Base-by-base conservation (phyloP, 2,888 invertebrate species). In the Harpalus rubripes region DNA sequence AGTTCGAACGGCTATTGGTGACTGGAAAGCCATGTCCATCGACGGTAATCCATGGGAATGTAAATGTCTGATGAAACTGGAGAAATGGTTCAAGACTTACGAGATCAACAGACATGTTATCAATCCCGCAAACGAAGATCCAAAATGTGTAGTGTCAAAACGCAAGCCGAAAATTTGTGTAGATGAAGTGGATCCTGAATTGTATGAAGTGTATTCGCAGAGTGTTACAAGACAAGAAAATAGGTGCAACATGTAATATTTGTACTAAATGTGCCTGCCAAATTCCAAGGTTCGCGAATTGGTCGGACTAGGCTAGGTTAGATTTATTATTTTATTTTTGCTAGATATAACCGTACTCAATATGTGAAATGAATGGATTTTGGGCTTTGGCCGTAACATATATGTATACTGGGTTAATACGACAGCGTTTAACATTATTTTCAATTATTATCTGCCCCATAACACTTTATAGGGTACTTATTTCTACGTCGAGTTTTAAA, bases 11-110 rank as follows among this genome's bases (percentile, higher is more conserved):
- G 68, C 68, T 10, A 32, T 68, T 5, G 68, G 68, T 1, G 68
- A 68, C 15, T 39, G 22, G 68, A 68, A 68, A 39, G 68, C 68
- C 39, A 68, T 68, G 32, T 68, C 68, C n/a, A 68, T 68, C 32
- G 68, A 68, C n/a, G 68, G 68, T 15, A 68, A 68, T 15, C 68
- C 68, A 5, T 68, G 68, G 68, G 68, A 68, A 39, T 68, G 68
- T 15, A 68, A 68, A 68, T 68, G 68, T 68, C n/a, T 68, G 1
- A 39, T 5, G 4, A 68, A 39, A 68, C 12, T 68, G n/a, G 68
- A 68, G 32, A 12, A n/a, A 5, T 68, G 32, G 39, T 32, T 68
- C 10, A 10, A 7, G 6, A 15, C 10, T 32, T 68, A 68, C 32
- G n/a, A 68, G 32, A 32, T 68, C 8, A 32, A 26, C 1, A 12